Conservation (phyloP, 2,113 vertebrate species). For the Picathartes gymnocephalus region DNA sequence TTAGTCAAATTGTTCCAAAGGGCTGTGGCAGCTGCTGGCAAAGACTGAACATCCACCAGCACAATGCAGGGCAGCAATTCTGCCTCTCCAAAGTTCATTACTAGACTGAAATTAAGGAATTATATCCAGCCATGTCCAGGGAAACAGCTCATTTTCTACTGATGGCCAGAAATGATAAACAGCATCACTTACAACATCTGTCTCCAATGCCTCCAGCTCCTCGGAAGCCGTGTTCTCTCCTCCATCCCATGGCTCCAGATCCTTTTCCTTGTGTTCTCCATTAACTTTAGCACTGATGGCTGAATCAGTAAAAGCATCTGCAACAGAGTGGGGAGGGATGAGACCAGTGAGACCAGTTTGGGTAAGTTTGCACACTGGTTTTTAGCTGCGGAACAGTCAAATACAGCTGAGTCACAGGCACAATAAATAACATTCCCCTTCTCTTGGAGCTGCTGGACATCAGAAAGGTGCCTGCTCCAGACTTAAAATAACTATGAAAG, state of each 20-base stretch:
- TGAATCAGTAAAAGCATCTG: slow-evolving; percentile 96
- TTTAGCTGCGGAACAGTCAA: not conserved
- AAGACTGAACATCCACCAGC: not conserved
- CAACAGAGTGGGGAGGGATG: not conserved
- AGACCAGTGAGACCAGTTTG: not conserved
- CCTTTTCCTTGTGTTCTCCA: slow-evolving; percentile 96
- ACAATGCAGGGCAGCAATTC: not conserved
- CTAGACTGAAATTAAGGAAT: not conserved
- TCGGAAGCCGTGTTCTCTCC: slow-evolving; percentile 81
- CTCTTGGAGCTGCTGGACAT: not conserved
- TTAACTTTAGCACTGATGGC: slow-evolving; percentile 91
- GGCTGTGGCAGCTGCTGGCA: not conserved
- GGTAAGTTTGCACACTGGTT: not conserved
- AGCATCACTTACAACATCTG: slow-evolving; percentile 84
- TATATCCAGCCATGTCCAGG: not conserved
- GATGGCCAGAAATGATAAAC: not conserved
- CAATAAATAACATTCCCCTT: not conserved
- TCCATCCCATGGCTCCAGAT: slow-evolving; percentile 97
- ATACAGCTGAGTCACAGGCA: not conserved
- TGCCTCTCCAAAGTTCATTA: not conserved
- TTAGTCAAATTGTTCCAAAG: not conserved
- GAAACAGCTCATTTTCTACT: not conserved
- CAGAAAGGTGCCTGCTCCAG: not conserved
- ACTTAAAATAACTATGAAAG: not conserved
- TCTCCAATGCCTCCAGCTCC: slow-evolving; percentile 92